Conservation (phyloP, 2,888 invertebrate species). For the Idaea straminata region DNA sequence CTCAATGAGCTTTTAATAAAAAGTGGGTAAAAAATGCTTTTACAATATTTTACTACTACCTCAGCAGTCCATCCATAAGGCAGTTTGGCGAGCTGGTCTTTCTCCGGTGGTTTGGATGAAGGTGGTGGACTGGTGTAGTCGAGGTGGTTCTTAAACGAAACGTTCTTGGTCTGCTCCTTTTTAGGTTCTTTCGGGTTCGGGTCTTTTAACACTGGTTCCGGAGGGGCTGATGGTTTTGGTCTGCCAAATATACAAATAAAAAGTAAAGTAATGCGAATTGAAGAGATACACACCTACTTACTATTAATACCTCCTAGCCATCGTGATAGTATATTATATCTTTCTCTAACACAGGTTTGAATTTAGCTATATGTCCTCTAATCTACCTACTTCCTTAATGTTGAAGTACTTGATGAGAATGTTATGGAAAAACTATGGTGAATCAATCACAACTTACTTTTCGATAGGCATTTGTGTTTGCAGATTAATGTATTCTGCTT, state of each 20-base stretch:
- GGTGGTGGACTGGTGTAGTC: slow-evolving; percentile 71
- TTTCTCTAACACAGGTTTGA: not conserved
- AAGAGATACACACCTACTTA: not conserved
- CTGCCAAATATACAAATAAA: slow-evolving; percentile 31
- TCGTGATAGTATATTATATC: no score
- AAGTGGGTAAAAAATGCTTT: no score
- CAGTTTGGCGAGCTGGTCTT: slow-evolving; percentile 73
- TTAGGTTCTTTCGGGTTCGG: slow-evolving; percentile 56
- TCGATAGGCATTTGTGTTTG: slow-evolving; percentile 51
- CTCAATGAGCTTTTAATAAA: no score
- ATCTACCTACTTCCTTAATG: not conserved
- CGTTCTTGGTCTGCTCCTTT: slow-evolving; percentile 74
- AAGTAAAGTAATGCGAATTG: slow-evolving; percentile 6
- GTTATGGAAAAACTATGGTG: slow-evolving; percentile 1
- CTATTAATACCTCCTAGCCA: not conserved
- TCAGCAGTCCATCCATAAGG: slow-evolving; percentile 72
- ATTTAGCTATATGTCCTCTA: not conserved
- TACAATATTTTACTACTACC: slow-evolving; percentile 26
- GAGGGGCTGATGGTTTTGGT: slow-evolving; percentile 61
- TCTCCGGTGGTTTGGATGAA: slow-evolving; percentile 70
- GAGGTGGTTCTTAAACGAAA: slow-evolving; percentile 75
- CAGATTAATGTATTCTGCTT: slow-evolving; percentile 68
- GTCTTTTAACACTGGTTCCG: slow-evolving; percentile 61
- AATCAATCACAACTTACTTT: slow-evolving; percentile 39
- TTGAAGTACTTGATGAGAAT: not conserved